These are phyloP conservation scores for Octopus sinensis DNA, from an alignment of 1,140 invertebrate genomes.

Conservation along the genomic window DNA sequence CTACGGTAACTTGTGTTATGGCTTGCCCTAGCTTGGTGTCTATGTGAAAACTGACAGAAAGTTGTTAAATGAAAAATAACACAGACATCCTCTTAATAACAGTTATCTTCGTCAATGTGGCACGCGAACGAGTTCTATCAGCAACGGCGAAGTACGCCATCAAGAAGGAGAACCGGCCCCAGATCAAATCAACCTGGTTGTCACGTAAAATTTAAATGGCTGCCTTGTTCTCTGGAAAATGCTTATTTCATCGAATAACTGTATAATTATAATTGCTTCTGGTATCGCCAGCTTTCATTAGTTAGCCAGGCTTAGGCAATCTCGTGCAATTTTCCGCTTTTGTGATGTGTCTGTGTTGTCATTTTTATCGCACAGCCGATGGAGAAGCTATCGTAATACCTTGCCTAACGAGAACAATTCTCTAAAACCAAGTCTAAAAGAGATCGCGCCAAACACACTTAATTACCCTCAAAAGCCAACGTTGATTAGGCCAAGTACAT, in stretches of 20 bases:
- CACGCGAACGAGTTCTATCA: conserved; percentile 3
- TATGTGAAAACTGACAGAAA: neutral
- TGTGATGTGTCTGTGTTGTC: conserved; percentile 15
- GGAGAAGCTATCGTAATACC: neutral
- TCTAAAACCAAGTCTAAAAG: neutral
- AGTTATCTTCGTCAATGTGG: neutral
- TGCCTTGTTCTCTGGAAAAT: conserved; percentile 6
- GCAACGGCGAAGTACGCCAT: neutral
- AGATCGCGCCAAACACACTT: conserved; percentile 8
- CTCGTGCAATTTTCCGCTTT: conserved; percentile 15
- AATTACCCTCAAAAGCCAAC: conserved; percentile 3
- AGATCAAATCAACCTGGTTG: conserved; percentile 16
- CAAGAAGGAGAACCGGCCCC: neutral
- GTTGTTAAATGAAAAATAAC: conserved; percentile 17
- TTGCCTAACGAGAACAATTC: conserved; percentile 9
- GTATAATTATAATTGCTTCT: conserved; percentile 16
- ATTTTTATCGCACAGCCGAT: conserved; percentile 15
- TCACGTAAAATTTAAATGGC: conserved; percentile 15
- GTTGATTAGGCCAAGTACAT: conserved; percentile 13
- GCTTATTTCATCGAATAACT: conserved; percentile 13
- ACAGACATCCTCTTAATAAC: conserved; percentile 1
- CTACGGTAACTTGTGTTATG: too few relatives aligned
- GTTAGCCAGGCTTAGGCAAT: conserved; percentile 6
- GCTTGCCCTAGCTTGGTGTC: too few relatives aligned
- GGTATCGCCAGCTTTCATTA: conserved; percentile 15